A percentile compares a stretch with the other conserved stretches of the same genome.
These are phyloP conservation scores for Pseudomyrmex cubaensis DNA, from an alignment of 1,140 invertebrate species.

Conservation along the genomic window DNA sequence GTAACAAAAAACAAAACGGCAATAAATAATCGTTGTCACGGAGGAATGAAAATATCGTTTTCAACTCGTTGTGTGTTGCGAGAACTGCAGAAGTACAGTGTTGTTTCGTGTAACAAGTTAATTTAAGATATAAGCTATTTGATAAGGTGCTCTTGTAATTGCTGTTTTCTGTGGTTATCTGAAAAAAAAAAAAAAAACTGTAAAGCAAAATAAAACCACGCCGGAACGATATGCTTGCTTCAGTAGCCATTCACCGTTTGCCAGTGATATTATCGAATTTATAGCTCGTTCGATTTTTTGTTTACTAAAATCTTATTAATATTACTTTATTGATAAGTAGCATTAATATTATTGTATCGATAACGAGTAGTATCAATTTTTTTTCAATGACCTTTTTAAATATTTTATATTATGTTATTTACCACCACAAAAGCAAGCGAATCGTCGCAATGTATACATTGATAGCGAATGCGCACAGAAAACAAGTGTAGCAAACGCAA, in stretches of 20 bases:
- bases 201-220: constrained; percentile 26
- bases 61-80: constrained; percentile 18
- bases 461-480: constrained; percentile 44
- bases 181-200: constrained; percentile 19
- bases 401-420: constrained; percentile 7
- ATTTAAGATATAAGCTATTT: constrained; percentile 24
- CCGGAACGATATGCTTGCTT: constrained; percentile 47
- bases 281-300: neutral
- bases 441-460: constrained; percentile 46
- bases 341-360: neutral
- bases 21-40: constrained; percentile 39
- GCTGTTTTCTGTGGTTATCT: constrained; percentile 32
- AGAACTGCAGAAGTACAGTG: constrained; percentile 4
- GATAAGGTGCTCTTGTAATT: constrained; percentile 38
- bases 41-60: neutral
- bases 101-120: constrained; percentile 16
- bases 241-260: constrained; percentile 10
- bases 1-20: neutral
- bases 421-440: constrained; percentile 20
- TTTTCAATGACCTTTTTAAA: neutral
- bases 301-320: constrained; percentile 1
- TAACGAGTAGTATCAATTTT: constrained; percentile 7
- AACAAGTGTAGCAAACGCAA: constrained; percentile 62
- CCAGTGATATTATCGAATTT: neutral
- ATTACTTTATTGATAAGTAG: neutral